phyloP scores from a whole-genome alignment of 2,113 vertebrate species.

The Labrus mixtus region DNA sequence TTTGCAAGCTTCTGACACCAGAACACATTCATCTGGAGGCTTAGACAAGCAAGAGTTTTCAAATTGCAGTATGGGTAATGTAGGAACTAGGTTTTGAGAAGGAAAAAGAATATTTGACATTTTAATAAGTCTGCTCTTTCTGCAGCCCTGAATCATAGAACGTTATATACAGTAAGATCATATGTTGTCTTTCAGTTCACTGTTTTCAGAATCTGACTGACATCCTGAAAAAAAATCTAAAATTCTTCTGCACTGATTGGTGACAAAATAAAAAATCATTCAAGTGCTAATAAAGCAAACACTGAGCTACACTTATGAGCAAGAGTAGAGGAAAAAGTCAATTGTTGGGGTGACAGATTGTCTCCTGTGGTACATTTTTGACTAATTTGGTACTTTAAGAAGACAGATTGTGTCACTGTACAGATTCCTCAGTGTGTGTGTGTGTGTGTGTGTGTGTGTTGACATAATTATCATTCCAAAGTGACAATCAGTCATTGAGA shows the following conservation, averaged over 20 bases:
- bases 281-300: background rate
- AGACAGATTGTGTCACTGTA: background rate
- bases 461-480: slow-evolving; percentile 30
- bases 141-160: too few relatives aligned
- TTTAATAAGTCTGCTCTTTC: background rate
- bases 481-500: slow-evolving; percentile 33
- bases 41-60: background rate
- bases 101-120: background rate
- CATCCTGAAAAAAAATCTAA: too few relatives aligned
- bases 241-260: too few relatives aligned
- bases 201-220: too few relatives aligned
- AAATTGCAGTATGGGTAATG: background rate
- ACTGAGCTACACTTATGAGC: background rate
- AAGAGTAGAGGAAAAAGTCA: background rate
- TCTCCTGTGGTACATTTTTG: background rate
- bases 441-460: slow-evolving; percentile 7
- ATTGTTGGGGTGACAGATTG: background rate
- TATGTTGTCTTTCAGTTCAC: too few relatives aligned
- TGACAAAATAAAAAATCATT: too few relatives aligned
- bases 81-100: background rate
- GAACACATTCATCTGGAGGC: background rate
- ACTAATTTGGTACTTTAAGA: background rate
- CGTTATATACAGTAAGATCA: too few relatives aligned
- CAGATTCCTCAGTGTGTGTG: slow-evolving; percentile 1
- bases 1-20: background rate